Base-by-base conservation (phyloP, 2,888 invertebrate species). In the Sussaba pulchella region DNA sequence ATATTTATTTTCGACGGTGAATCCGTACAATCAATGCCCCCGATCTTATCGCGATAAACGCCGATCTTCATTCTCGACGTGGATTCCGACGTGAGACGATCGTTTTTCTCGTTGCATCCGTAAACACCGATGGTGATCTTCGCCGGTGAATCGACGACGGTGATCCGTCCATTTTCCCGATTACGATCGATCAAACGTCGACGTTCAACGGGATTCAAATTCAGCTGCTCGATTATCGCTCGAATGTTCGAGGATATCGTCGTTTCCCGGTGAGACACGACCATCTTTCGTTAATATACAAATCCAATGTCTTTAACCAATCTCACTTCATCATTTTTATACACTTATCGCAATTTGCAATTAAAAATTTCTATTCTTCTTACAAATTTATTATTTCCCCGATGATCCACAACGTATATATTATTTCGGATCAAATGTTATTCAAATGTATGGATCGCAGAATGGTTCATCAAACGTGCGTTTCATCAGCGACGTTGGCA, bases 151-250 rank as follows among this genome's bases (percentile, higher is more conserved):
- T 83, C 79, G 10, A 82, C 74, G 0, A 67, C 74, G 74, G 54
- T 80, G 17, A 83, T 83, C 17, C 86, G 85, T 21, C 80, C 73
- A 66, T 78, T 84, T n/a, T 87, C 84, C 8, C 85, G 83, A n/a
- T 79, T 85, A 0, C 87, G 87, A 76, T 89, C 89, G 72, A 89
- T 89, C 78, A 89, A 59, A n/a, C 88, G 86, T 3, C 88, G 84
- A 21, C 88, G 85, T 64, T 89, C 90, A n/a, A 92, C 89, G 3
- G 92, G 90, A 70, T 91, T 91, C 67, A 92, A 81, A 66, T 92
- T 92, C 81, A 92, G 81, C 72, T 92, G 91, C 79, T 92, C 90
- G 86, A 92, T 92, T 84, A 92, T 91, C 82, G 92, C 92, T 19
- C 92, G 87, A 64, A 92, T 92, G 82, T 92, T 92, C 39, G 91